Conservation (phyloP, 2,113 vertebrate species). For the Petrocephalus microphthalmus region DNA sequence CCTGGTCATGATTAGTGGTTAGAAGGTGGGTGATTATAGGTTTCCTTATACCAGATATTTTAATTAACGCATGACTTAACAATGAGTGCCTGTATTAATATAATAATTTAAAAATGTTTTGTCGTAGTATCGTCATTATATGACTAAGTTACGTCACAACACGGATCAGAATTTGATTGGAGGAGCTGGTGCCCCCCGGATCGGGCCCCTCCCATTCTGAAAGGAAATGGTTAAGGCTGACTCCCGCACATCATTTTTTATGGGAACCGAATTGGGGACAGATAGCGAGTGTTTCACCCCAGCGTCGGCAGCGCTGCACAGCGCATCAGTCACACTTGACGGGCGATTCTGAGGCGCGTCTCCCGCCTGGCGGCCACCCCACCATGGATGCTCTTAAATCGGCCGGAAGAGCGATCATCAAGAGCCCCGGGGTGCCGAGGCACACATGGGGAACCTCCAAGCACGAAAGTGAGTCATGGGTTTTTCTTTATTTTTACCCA, state of each 20-base stretch:
- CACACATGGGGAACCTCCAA: constrained; percentile 75
- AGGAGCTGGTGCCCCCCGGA: background rate
- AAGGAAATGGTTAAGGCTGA: constrained; percentile 29
- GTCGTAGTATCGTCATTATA: background rate
- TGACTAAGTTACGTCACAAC: background rate
- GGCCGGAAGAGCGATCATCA: constrained; percentile 75
- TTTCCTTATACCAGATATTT: background rate
- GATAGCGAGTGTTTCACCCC: background rate
- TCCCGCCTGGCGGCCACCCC: background rate
- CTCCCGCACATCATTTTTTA: constrained; percentile 8
- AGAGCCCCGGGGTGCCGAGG: constrained; percentile 74
- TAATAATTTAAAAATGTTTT: background rate
- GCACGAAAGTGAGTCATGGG: constrained; percentile 67
- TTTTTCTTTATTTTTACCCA: background rate
- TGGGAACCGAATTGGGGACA: background rate
- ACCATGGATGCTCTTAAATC: constrained; percentile 76
- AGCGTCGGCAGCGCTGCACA: background rate
- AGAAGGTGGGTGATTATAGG: background rate
- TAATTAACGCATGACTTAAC: background rate
- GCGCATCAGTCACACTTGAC: constrained; percentile 1
- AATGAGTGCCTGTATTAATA: background rate
- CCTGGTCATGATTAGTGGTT: background rate
- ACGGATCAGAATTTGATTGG: background rate
- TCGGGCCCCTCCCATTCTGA: background rate
- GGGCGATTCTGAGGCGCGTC: constrained; percentile 18